Conservation (phyloP, 2,113 vertebrate species). For the Daboia siamensis region DNA sequence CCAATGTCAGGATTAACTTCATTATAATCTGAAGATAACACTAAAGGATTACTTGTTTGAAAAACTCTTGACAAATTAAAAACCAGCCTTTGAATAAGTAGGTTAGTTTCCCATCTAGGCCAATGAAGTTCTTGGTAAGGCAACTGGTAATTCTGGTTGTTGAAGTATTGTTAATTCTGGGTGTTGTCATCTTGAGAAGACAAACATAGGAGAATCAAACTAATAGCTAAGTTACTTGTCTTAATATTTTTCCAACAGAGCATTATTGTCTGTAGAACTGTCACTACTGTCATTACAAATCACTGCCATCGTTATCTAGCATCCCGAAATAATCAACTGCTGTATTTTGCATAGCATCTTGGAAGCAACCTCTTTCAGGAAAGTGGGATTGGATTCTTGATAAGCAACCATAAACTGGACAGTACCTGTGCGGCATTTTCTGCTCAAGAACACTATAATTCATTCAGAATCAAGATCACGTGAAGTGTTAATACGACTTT, state of each 20-base stretch:
- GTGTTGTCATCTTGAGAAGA: background rate
- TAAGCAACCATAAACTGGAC: background rate
- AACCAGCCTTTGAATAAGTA: background rate
- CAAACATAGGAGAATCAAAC: background rate
- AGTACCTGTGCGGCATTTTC: background rate
- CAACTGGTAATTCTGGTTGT: background rate
- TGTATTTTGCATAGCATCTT: background rate
- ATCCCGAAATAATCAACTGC: background rate
- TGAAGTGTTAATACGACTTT: too few species aligned
- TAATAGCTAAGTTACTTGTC: background rate
- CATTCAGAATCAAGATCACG: too few species aligned
- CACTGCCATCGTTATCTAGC: background rate
- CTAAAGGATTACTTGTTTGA: background rate
- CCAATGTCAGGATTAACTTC: background rate
- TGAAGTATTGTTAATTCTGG: background rate
- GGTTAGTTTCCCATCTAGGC: background rate
- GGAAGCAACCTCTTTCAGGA: background rate
- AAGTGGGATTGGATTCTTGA: background rate
- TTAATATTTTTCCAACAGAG: background rate
- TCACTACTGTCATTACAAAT: background rate
- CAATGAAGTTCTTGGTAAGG: background rate
- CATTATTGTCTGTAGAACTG: background rate
- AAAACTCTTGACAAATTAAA: background rate
- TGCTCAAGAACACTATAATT: background rate
- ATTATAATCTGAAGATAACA: background rate